Base-by-base conservation (phyloP, 2,797 vertebrate species). In the Chrosomus eos region DNA sequence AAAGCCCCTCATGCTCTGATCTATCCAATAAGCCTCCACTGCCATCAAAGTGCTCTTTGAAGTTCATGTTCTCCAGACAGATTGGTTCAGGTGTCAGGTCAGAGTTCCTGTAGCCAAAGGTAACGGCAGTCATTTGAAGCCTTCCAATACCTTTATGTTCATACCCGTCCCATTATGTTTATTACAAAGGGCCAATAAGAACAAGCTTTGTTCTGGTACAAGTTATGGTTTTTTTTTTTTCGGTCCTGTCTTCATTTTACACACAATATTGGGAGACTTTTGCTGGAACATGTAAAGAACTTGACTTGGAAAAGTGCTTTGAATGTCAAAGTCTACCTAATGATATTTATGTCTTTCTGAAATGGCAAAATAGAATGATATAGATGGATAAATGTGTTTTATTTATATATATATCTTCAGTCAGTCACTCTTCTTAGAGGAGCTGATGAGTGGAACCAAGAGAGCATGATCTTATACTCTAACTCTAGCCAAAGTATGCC, bases 1-100 rank as follows among this genome's bases (percentile, higher is more conserved):
- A 93, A 93, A 94, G 93, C 91, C 90, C 90, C 90, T 90, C 87
- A 5, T 23, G 85, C 89, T 92, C 90, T 92, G 93, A 94, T 94
- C 93, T 93, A 21, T 19, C 86, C 92, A 91, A 90, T 92, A 91
- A 93, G 90, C 90, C 88, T 80, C 67, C 66, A 81, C 86, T 87
- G 66, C 87, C 91, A 94, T 94, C 93, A 95, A 95, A 94, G 92
- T 82, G 43, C 75, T 89, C 93, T 95, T 95, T 95, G 94, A 94
- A 94, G 94, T 92, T 88, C 87, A 88, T 82, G 68, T 90, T 92
- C 85, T 90, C 51, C 73, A 79, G 83, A 87, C 90, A 92, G 92
- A 93, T 87, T 90, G 91, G 91, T 92, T 93, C 90, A 91, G 93
- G 90, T 93, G 91, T 92, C 92, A 88, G 93, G 94, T 94, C 92